phyloP scores from a whole-genome alignment of 2,797 vertebrate species.

The Valencia hispanica region DNA sequence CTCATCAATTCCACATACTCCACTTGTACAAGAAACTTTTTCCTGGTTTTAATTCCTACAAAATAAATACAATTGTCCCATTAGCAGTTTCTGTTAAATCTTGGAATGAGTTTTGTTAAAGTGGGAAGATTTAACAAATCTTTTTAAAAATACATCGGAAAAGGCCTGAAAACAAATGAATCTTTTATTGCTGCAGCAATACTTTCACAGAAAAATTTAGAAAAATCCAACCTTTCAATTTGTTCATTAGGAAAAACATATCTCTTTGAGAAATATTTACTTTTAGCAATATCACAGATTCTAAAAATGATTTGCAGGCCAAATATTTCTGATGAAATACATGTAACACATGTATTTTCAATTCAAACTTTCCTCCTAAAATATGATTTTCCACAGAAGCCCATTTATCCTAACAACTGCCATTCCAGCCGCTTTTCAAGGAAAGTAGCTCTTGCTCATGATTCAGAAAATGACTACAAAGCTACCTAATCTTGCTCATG shows the following conservation, averaged over 20 bases:
- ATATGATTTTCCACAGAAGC: background rate
- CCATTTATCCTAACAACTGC: background rate
- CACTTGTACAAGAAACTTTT: background rate
- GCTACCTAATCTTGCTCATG: background rate
- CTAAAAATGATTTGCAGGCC: background rate
- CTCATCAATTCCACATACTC: background rate
- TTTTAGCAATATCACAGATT: too few species aligned
- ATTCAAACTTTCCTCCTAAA: background rate
- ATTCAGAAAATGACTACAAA: background rate
- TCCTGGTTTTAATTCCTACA: background rate
- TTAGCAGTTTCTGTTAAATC: background rate
- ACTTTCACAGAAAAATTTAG: background rate
- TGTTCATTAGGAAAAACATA: background rate
- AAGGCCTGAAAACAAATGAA: background rate
- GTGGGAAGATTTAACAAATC: background rate
- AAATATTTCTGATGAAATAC: background rate
- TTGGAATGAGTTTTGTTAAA: background rate
- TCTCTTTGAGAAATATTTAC: too few species aligned
- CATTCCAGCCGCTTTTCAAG: background rate
- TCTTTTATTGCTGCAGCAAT: background rate
- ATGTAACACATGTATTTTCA: background rate
- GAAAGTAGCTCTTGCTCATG: background rate
- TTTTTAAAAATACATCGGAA: background rate
- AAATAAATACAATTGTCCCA: background rate
- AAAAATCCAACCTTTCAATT: background rate